Evolutionary conservation across 2,797 vertebrate genomes (phyloP).

Genomic region (Urocyon cinereoargenteus): DNA sequence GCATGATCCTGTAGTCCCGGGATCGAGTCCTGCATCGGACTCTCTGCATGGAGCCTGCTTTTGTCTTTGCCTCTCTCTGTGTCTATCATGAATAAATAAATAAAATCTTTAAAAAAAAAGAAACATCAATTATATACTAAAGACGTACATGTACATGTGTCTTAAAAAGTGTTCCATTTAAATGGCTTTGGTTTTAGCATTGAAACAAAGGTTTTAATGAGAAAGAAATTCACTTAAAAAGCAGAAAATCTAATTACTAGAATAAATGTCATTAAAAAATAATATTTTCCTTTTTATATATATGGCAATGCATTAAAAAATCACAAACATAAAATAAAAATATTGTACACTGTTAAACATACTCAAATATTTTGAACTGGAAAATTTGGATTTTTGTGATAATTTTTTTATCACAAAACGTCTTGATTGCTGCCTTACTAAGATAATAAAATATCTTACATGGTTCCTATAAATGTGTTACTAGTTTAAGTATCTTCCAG

Average conservation of each 20-base stretch:
- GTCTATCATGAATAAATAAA: no score
- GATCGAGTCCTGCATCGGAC: no score
- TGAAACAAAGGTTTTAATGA: constrained; percentile 50
- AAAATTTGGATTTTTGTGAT: neutral
- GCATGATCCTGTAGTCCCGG: no score
- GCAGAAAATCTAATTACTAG: constrained; percentile 21
- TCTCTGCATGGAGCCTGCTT: no score
- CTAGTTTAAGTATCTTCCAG: constrained; percentile 48
- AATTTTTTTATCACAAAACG: constrained; percentile 38
- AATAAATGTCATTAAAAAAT: neutral
- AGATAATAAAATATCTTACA: constrained; percentile 14
- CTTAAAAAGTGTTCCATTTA: neutral
- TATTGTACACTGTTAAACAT: constrained; percentile 15
- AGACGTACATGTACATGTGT: neutral
- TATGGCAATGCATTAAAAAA: neutral
- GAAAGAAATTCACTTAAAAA: constrained; percentile 23
- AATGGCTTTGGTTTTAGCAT: neutral
- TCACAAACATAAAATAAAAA: constrained; percentile 21
- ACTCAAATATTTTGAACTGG: constrained; percentile 33
- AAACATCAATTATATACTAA: neutral
- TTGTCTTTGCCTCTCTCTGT: no score
- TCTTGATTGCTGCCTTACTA: constrained; percentile 11
- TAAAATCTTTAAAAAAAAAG: no score
- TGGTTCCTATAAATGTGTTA: constrained; percentile 24
- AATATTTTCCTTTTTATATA: constrained; percentile 40